Evolutionary conservation across 1,140 invertebrate species (phyloP).

Genomic region (Plectrocnemia conspersa): DNA sequence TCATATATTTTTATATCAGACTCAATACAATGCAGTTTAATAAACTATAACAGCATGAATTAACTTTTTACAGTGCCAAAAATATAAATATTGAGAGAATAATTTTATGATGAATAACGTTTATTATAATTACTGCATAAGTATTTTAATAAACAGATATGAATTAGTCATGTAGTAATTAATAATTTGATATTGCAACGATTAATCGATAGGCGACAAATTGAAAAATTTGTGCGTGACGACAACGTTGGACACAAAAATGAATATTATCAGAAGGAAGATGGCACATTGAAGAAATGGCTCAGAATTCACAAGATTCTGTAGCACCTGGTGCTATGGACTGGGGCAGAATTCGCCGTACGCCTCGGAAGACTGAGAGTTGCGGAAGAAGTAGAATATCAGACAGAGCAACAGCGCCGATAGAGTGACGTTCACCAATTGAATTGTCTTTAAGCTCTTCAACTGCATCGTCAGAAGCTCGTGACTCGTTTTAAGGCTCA

Average conservation of each 20-base stretch:
- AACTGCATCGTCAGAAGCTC: conserved; percentile 18
- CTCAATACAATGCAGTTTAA: too few species aligned
- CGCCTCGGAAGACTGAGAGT: conserved; percentile 6
- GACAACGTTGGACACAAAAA: conserved; percentile 8
- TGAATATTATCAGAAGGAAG: neutral
- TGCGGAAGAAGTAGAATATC: conserved; percentile 23
- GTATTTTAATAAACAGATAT: too few species aligned
- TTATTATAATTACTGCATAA: too few species aligned
- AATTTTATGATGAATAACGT: too few species aligned
- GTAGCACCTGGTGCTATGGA: conserved; percentile 28
- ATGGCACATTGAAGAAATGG: conserved; percentile 11
- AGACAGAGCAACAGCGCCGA: conserved; percentile 20
- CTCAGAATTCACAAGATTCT: neutral
- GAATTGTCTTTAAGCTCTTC: conserved; percentile 24
- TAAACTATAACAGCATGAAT: too few species aligned
- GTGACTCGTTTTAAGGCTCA: conserved; percentile 8
- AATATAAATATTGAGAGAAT: too few species aligned
- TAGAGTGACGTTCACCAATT: conserved; percentile 21
- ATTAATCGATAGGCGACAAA: neutral
- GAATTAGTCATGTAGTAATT: too few species aligned
- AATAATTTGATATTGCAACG: too few species aligned
- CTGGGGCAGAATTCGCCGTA: conserved; percentile 23
- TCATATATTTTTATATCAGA: too few species aligned
- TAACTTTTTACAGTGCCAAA: too few species aligned
- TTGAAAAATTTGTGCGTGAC: conserved; percentile 6